phyloP scores from a whole-genome alignment of 2,113 vertebrate species.

The Synchiropus splendidus region DNA sequence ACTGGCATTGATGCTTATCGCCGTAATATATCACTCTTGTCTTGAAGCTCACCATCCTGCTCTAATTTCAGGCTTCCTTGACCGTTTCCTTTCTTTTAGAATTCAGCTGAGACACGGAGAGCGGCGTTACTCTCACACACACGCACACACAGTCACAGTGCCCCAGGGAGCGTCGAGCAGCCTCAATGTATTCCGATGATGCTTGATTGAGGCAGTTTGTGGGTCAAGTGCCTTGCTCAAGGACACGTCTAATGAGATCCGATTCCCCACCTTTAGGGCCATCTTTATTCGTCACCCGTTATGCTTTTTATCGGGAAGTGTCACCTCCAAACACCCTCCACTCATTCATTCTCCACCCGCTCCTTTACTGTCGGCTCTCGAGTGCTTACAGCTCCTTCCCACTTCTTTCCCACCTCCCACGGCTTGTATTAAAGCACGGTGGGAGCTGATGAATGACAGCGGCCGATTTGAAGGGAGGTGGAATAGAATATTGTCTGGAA shows the following conservation, averaged over 20 bases:
- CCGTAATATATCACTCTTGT: background rate
- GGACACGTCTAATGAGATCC: slow-evolving; percentile 23
- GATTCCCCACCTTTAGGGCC: slow-evolving; percentile 2
- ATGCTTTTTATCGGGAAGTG: slow-evolving; percentile 21
- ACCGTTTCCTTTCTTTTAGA: background rate
- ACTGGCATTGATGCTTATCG: slow-evolving; percentile 3
- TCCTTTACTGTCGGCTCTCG: slow-evolving; percentile 15
- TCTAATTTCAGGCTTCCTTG: background rate
- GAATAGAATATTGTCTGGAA: too few species aligned
- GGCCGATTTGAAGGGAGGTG: slow-evolving; percentile 12
- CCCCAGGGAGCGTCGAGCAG: slow-evolving; percentile 2
- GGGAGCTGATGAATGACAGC: slow-evolving; percentile 18
- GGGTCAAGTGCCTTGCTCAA: slow-evolving; percentile 51
- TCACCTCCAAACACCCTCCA: slow-evolving; percentile 34
- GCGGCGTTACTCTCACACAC: too few species aligned
- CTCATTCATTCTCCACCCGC: slow-evolving; percentile 7
- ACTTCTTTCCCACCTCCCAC: slow-evolving; percentile 13
- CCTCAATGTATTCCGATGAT: slow-evolving; percentile 4
- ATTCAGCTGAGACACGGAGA: too few species aligned
- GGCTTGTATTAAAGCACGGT: slow-evolving; percentile 11
- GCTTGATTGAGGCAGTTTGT: slow-evolving; percentile 13
- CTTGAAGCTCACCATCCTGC: background rate
- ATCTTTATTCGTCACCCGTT: too few species aligned
- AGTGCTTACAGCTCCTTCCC: slow-evolving; percentile 4
- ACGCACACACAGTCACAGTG: background rate